Evolutionary conservation across 2,113 vertebrate species (phyloP), one percentile per base, ranked within the genome.

Genomic region (Clarias magur): DNA sequence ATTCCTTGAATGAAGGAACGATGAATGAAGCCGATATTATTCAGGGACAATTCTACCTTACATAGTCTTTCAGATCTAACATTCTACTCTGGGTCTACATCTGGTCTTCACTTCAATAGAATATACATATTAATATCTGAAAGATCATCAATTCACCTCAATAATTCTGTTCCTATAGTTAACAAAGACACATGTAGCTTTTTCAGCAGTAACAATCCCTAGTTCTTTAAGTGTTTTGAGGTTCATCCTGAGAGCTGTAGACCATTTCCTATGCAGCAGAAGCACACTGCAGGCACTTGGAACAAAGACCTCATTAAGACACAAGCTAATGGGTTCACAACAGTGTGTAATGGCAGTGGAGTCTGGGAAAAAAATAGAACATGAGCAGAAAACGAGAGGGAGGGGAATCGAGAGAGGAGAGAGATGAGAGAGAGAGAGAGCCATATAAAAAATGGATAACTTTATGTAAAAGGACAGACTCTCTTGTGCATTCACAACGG

Each of bases 281-380:
- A 57, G 48, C 2, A 4, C 72, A 30, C 67, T 85, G 42, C 30
- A 30, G 25, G n/a, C n/a, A 30, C 25, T 48, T 79, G 73, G 42
- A 38, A 30, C 60, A 62, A 79, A 56, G 23, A 56, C 42, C 84
- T 85, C 60, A 85, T 85, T 85, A 84, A 73, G 53, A 65, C 67
- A 65, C n/a, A 54, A 79, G 73, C 38, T 63, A 79, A 63, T 54
- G 16, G 73, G 59, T 63, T 85, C 60, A 85, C 59, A 65, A 85
- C 73, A 30, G 42, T 79, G 67, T 72, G 21, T 84, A 23, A 38
- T 85, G 27, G 15, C 57, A 67, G 59, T 56, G 30, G 60, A 72
- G 67, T 13, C 68, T 16, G 23, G 65, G 57, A 8, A 48, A 60
- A 21, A 70, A 84, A 54, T 30, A 56, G 63, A 70, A 70, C 25